A percentile compares a stretch with the other conserved stretches of the same genome.
phyloP scores from a whole-genome alignment of 1,140 invertebrate species.

The Armadillidium nasatum region DNA sequence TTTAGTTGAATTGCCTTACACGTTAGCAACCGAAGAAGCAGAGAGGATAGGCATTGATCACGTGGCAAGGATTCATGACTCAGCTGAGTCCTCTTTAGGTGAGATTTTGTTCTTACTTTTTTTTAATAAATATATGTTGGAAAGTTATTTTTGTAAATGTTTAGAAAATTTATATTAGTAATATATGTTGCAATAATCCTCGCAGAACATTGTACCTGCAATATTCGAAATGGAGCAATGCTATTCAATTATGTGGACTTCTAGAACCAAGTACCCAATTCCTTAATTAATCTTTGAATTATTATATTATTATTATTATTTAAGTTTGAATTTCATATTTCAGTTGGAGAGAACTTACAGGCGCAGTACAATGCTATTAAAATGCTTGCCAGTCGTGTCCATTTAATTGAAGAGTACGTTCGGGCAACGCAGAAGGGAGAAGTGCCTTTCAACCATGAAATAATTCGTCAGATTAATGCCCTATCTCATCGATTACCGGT shows the following conservation, averaged over 20 bases:
- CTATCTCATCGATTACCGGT: constrained; percentile 88
- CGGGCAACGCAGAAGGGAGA: constrained; percentile 79
- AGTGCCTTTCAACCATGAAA: constrained; percentile 81
- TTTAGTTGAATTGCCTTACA: constrained; percentile 88
- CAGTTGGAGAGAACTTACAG: constrained; percentile 86
- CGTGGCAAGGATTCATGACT: constrained; percentile 87
- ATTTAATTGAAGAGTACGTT: constrained; percentile 84
- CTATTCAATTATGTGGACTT: too few relatives aligned
- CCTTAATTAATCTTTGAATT: too few relatives aligned
- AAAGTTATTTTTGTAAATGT: too few relatives aligned
- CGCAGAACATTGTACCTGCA: too few relatives aligned
- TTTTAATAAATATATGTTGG: constrained; percentile 4
- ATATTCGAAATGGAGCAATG: too few relatives aligned
- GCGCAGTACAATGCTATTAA: constrained; percentile 95
- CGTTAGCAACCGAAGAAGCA: constrained; percentile 93
- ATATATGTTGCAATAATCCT: too few relatives aligned
- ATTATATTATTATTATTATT: too few relatives aligned
- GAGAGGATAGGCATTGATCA: constrained; percentile 97
- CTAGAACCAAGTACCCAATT: too few relatives aligned
- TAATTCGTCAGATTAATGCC: constrained; percentile 84
- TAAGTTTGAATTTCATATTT: constrained; percentile 7
- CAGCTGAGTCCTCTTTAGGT: constrained; percentile 84
- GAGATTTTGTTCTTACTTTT: constrained; percentile 40
- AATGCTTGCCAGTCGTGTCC: constrained; percentile 90
- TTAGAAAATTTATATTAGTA: too few relatives aligned